Conservation (phyloP, 2,888 invertebrate genomes). For the Parnassius smintheus region DNA sequence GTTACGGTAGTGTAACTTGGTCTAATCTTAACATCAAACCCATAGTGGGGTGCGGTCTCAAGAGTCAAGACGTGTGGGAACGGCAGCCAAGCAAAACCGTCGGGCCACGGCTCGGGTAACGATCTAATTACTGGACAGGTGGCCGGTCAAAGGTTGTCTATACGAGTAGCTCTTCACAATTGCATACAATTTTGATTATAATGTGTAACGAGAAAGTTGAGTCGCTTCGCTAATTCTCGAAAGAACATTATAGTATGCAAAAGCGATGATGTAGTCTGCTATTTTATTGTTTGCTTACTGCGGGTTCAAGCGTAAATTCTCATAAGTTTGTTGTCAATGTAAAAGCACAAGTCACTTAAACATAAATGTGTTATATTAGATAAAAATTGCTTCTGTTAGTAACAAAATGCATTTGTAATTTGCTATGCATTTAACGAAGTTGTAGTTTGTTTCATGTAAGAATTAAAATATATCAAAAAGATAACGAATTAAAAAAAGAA, state of each 20-base stretch:
- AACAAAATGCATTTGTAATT: too few species aligned
- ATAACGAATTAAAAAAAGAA: too few species aligned
- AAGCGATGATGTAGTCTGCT: slow-evolving; percentile 19
- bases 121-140: slow-evolving; percentile 66
- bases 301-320: not conserved
- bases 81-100: slow-evolving; percentile 50
- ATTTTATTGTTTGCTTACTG: slow-evolving; percentile 7
- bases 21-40: slow-evolving; percentile 41
- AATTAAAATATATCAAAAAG: too few species aligned
- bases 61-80: slow-evolving; percentile 46
- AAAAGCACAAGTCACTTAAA: slow-evolving; percentile 10
- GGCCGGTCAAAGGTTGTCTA: slow-evolving; percentile 55
- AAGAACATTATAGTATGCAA: slow-evolving; percentile 33
- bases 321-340: slow-evolving; percentile 2
- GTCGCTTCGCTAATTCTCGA: slow-evolving; percentile 30
- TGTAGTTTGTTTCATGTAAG: too few species aligned
- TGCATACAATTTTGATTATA: slow-evolving; percentile 25
- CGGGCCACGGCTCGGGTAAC: slow-evolving; percentile 46
- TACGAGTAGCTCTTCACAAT: slow-evolving; percentile 28
- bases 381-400: too few species aligned
- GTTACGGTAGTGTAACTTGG: slow-evolving; percentile 34
- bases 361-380: not conserved
- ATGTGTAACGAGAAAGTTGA: slow-evolving; percentile 46
- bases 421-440: too few species aligned
- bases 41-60: slow-evolving; percentile 29